Conservation (phyloP, 2,888 invertebrate genomes). For the Eupithecia exiguata region DNA sequence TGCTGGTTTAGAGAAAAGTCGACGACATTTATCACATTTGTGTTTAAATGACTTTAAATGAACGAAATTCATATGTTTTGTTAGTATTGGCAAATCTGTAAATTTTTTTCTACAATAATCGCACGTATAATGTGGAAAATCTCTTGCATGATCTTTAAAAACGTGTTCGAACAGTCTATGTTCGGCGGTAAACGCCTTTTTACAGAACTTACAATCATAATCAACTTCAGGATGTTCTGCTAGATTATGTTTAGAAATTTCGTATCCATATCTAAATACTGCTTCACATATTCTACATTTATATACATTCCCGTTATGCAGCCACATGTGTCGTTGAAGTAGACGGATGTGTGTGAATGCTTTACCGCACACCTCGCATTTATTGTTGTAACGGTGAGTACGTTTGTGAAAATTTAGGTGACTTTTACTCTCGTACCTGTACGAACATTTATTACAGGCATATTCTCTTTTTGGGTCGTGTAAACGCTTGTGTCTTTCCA, state of each 20-base stretch:
- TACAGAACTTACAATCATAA: slow-evolving; percentile 3
- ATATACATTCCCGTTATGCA: background rate
- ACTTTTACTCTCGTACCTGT: background rate
- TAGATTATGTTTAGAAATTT: slow-evolving; percentile 1
- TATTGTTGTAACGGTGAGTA: background rate
- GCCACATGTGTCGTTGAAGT: background rate
- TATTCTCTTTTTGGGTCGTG: background rate
- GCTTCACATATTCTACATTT: background rate
- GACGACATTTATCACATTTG: background rate
- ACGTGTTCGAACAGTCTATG: slow-evolving; percentile 1
- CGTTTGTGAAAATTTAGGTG: background rate
- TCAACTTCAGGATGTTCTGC: background rate
- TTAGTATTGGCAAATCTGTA: background rate
- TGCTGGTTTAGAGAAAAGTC: background rate
- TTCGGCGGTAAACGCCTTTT: background rate
- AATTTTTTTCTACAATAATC: background rate
- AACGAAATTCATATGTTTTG: background rate
- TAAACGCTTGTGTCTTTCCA: background rate
- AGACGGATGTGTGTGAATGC: background rate
- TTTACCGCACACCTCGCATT: slow-evolving; percentile 6
- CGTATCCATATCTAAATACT: background rate
- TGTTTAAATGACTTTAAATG: background rate
- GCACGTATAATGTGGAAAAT: background rate
- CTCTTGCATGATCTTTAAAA: background rate
- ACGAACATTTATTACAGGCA: background rate